Evolutionary conservation across 1,140 invertebrate genomes (phyloP).

Genomic region (Hycleus phaleratus): DNA sequence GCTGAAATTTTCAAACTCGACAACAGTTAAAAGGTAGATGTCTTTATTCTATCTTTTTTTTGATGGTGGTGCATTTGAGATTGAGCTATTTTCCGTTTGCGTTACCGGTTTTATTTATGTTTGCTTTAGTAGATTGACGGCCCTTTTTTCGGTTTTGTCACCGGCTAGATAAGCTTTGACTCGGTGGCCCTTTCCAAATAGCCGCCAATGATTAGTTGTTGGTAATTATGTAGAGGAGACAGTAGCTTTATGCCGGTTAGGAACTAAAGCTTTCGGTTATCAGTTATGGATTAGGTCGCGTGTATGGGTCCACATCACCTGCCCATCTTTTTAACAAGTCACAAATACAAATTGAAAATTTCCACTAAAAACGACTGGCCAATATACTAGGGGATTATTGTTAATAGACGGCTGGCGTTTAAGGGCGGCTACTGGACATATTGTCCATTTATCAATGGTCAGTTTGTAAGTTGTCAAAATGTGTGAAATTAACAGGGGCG

Average conservation of each 20-base stretch:
- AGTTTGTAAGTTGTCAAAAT: background rate
- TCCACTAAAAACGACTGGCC: too few relatives aligned
- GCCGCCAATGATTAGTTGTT: conserved; percentile 15
- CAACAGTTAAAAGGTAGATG: too few relatives aligned
- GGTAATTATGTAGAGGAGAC: conserved; percentile 14
- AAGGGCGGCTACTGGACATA: background rate
- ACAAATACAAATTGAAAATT: conserved; percentile 9
- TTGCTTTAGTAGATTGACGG: too few relatives aligned
- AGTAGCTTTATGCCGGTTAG: conserved; percentile 7
- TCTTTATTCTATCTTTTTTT: too few relatives aligned
- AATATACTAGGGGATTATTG: background rate
- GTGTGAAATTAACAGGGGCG: background rate
- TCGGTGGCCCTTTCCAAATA: background rate
- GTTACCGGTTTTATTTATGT: too few relatives aligned
- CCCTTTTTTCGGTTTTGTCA: too few relatives aligned
- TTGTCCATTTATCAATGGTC: background rate
- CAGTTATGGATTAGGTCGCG: conserved; percentile 18
- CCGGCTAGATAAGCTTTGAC: too few relatives aligned
- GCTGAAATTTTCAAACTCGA: too few relatives aligned
- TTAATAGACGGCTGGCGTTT: background rate
- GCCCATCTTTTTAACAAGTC: background rate
- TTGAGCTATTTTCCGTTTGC: too few relatives aligned
- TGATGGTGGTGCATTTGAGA: too few relatives aligned
- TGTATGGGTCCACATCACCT: conserved; percentile 15
- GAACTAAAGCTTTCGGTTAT: conserved; percentile 14